Evolutionary conservation across 2,888 invertebrate genomes (phyloP).

Genomic region (Drosophila subquinaria): DNA sequence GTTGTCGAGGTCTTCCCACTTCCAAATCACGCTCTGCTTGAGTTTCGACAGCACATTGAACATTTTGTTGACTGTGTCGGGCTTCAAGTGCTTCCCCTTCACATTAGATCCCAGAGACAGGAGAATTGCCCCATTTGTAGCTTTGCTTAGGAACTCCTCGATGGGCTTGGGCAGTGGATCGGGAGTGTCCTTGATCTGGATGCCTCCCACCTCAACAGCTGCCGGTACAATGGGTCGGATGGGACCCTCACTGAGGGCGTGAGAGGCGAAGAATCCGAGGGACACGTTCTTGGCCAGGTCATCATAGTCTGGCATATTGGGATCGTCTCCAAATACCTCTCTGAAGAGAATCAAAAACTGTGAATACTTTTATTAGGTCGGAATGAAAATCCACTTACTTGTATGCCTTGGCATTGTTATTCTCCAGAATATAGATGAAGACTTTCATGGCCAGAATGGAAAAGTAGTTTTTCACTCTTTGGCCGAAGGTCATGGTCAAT

Average conservation of each 20-base stretch:
- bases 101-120: conserved; percentile 86
- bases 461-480: conserved; percentile 59
- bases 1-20: conserved; percentile 88
- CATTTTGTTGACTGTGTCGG: conserved; percentile 86
- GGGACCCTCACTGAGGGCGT: conserved; percentile 77
- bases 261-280: conserved; percentile 74
- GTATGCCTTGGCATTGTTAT: conserved; percentile 30
- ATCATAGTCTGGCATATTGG: conserved; percentile 62
- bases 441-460: conserved; percentile 10
- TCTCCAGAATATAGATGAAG: conserved; percentile 16
- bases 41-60: conserved; percentile 87
- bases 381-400: conserved; percentile 29
- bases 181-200: conserved; percentile 82
- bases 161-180: conserved; percentile 82
- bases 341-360: conserved; percentile 3
- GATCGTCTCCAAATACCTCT: conserved; percentile 61
- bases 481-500: conserved; percentile 48
- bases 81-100: conserved; percentile 84
- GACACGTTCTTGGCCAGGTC: conserved; percentile 80
- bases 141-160: conserved; percentile 76
- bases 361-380: neutral
- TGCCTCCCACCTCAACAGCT: conserved; percentile 83
- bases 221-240: conserved; percentile 82
- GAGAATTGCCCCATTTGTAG: conserved; percentile 85
- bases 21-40: conserved; percentile 89